Conservation (phyloP, 2,113 vertebrate genomes). For the Ceyx melanurus region DNA sequence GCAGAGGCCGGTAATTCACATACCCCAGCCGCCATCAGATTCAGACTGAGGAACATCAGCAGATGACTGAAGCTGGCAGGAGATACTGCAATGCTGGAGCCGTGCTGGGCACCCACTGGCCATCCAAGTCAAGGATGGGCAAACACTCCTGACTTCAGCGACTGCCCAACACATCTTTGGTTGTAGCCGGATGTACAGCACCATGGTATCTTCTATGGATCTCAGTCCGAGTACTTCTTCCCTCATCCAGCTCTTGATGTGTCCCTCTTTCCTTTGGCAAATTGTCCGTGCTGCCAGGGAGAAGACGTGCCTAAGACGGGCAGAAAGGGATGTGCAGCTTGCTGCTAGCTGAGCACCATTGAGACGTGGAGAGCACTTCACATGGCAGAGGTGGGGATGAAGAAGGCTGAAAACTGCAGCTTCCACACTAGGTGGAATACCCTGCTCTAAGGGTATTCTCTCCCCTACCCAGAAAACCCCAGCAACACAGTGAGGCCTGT, state of each 20-base stretch:
- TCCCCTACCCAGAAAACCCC: not conserved
- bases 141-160: not conserved
- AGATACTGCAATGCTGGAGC: not conserved
- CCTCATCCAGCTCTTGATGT: not conserved
- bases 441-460: not conserved
- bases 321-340: not conserved
- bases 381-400: not conserved
- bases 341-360: fast-evolving
- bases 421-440: not conserved
- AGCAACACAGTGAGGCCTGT: not conserved
- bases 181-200: not conserved
- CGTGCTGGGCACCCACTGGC: not conserved
- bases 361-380: fast-evolving
- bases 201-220: not conserved
- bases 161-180: not conserved
- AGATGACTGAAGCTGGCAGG: not conserved
- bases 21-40: not conserved
- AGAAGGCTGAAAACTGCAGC: not conserved
- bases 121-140: not conserved
- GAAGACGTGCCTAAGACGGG: not conserved
- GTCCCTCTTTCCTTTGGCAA: not conserved
- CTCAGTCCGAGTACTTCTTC: not conserved
- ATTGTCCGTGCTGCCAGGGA: not conserved
- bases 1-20: not conserved
- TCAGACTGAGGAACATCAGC: not conserved